A percentile compares a stretch with the other conserved stretches of the same genome.
Evolutionary conservation across 2,888 invertebrate species (phyloP).

Genomic region (Pharmacophagus antenor): DNA sequence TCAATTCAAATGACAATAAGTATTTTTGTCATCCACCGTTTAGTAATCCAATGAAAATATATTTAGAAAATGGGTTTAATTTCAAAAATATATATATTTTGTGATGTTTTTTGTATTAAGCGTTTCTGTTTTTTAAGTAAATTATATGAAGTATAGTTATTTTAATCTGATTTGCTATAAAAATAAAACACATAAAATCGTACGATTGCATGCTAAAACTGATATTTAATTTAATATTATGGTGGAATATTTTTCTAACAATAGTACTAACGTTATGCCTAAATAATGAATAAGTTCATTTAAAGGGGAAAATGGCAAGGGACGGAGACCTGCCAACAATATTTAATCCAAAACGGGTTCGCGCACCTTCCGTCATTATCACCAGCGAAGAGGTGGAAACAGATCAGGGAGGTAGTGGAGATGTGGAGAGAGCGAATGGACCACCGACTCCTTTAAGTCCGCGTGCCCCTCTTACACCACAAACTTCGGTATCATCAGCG

Average conservation of each 20-base stretch:
- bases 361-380: slow-evolving; percentile 85
- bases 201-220: background rate
- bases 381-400: slow-evolving; percentile 81
- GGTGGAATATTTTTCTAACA: slow-evolving; percentile 12
- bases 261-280: slow-evolving; percentile 6
- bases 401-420: slow-evolving; percentile 59
- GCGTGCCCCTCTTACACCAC: slow-evolving; percentile 70
- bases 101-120: slow-evolving; percentile 9
- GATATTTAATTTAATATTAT: slow-evolving; percentile 29
- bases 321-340: slow-evolving; percentile 90
- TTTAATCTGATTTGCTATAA: slow-evolving; percentile 7
- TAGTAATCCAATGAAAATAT: slow-evolving; percentile 17
- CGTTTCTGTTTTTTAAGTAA: slow-evolving; percentile 15
- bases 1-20: background rate
- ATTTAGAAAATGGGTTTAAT: slow-evolving; percentile 23
- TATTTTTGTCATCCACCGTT: background rate
- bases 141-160: slow-evolving; percentile 13
- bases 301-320: slow-evolving; percentile 78
- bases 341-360: slow-evolving; percentile 87
- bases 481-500: slow-evolving; percentile 74
- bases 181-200: slow-evolving; percentile 12
- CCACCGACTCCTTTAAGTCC: slow-evolving; percentile 72
- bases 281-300: slow-evolving; percentile 28
- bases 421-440: slow-evolving; percentile 70
- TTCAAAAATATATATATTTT: slow-evolving; percentile 21